These are phyloP conservation scores for Porites evermanni DNA, from an alignment of 92 coral and sea anemone species.

Conservation along the genomic window DNA sequence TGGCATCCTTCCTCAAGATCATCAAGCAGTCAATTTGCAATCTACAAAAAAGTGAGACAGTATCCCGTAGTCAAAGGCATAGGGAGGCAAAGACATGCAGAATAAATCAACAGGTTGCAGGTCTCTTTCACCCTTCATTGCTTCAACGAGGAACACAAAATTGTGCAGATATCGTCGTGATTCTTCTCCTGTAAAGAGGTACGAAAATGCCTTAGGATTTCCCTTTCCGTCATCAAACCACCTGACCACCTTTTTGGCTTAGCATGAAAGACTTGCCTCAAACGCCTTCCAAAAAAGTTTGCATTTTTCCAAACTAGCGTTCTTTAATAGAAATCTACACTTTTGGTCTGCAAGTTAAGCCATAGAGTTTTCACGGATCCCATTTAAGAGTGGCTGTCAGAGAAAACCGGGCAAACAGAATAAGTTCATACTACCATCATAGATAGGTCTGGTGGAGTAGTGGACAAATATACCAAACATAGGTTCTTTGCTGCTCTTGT, in stretches of 20 bases:
- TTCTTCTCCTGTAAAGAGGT: slow-evolving; percentile 67
- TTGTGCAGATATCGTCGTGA: slow-evolving; percentile 69
- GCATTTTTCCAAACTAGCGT: not conserved
- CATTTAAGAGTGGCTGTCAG: no score
- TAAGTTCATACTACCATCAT: no score
- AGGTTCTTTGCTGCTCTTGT: no score
- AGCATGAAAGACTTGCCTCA: slow-evolving; percentile 25
- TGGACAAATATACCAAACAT: no score
- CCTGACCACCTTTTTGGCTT: slow-evolving; percentile 44
- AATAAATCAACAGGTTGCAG: slow-evolving; percentile 18
- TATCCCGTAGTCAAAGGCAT: slow-evolving; percentile 36
- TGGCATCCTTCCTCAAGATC: slow-evolving; percentile 43
- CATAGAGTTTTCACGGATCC: no score
- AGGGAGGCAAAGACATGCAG: slow-evolving; percentile 58
- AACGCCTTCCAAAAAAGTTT: not conserved
- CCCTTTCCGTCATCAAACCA: slow-evolving; percentile 69
- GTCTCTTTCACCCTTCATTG: slow-evolving; percentile 54
- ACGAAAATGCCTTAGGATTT: slow-evolving; percentile 53
- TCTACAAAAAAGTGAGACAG: slow-evolving; percentile 61
- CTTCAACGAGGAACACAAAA: slow-evolving; percentile 58
- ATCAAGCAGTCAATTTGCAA: slow-evolving; percentile 35
- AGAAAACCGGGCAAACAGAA: no score
- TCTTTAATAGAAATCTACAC: no score
- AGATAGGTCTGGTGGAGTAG: no score
- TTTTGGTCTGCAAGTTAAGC: no score